These are phyloP conservation scores for Lacerta viridis DNA, from an alignment of 2,797 vertebrate genomes.

Conservation along the genomic window DNA sequence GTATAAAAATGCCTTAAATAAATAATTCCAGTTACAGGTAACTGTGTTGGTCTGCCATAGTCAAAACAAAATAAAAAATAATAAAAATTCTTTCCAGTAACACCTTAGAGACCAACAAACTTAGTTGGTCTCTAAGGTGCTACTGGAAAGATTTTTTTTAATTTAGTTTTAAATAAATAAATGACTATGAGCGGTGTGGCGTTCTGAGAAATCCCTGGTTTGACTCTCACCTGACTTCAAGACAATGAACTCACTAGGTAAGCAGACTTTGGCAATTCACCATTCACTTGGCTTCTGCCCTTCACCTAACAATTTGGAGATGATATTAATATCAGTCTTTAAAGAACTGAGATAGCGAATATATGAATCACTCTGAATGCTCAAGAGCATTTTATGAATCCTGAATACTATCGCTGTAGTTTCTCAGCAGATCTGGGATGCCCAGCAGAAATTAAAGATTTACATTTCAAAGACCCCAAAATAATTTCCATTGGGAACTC, in stretches of 20 bases:
- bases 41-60: too few species aligned
- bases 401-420: not conserved
- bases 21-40: too few species aligned
- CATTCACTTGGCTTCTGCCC: not conserved
- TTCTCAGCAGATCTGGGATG: not conserved
- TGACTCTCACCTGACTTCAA: not conserved
- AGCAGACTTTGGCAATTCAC: not conserved
- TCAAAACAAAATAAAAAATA: too few species aligned
- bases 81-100: too few species aligned
- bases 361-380: not conserved
- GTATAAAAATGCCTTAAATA: too few species aligned
- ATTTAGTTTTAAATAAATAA: too few species aligned
- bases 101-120: too few species aligned
- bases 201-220: not conserved
- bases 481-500: conserved; percentile 6
- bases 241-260: not conserved
- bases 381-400: not conserved
- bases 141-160: too few species aligned
- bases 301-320: not conserved
- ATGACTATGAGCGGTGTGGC: not conserved
- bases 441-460: not conserved
- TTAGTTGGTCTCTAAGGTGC: too few species aligned
- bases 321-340: not conserved
- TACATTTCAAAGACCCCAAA: conserved; percentile 17
- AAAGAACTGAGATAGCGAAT: too few species aligned